phyloP scores from a whole-genome alignment of 2,113 vertebrate genomes.

The Mus musculus region DNA sequence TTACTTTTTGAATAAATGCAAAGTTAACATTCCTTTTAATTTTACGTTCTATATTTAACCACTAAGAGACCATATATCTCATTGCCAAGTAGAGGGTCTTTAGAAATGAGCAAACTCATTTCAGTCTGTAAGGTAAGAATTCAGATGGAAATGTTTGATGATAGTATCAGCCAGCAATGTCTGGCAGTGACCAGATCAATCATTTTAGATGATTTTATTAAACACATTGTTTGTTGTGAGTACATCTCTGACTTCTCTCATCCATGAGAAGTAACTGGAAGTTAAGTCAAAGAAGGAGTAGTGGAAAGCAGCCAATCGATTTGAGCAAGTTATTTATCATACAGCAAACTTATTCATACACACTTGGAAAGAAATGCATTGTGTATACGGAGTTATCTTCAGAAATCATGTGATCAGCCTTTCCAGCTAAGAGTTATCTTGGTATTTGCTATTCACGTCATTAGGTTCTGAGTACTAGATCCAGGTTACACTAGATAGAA shows the following conservation, averaged over 20 bases:
- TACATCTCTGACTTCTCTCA: constrained; percentile 7
- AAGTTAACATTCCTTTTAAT: constrained; percentile 1
- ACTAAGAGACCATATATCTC: not conserved
- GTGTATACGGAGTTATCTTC: not conserved
- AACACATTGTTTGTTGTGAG: not conserved
- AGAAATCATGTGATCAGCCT: not conserved
- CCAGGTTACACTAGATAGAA: not conserved
- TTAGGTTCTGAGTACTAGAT: not conserved
- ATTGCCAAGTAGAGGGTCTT: not conserved
- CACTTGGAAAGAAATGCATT: constrained; percentile 3
- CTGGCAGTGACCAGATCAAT: not conserved
- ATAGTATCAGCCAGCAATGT: not conserved
- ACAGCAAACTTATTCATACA: not conserved
- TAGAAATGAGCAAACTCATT: constrained; percentile 29
- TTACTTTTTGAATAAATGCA: constrained; percentile 29
- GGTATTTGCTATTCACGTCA: not conserved
- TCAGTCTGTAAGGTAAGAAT: not conserved
- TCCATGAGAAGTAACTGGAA: not conserved
- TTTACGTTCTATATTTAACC: not conserved
- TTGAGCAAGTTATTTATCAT: not conserved
- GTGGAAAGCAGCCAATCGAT: not conserved
- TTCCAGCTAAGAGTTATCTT: not conserved
- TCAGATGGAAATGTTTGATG: not conserved
- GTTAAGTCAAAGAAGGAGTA: not conserved
- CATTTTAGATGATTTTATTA: not conserved